Evolutionary conservation across 2,113 vertebrate genomes (phyloP), one percentile per base, ranked within the genome.

Genomic region (Salvelinus namaycush): DNA sequence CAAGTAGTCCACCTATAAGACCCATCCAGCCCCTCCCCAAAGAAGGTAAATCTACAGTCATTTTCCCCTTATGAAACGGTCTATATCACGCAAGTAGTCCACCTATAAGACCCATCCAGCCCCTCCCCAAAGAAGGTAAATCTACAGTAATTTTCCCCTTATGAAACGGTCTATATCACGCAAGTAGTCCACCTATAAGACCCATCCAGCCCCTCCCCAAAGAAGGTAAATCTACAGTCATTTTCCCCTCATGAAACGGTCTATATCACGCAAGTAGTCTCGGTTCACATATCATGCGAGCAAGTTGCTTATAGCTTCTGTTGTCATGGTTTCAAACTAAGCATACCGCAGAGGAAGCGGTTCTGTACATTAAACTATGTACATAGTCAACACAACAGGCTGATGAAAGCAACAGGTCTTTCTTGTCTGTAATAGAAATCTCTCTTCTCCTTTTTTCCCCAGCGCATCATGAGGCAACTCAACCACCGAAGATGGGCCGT

Each of bases 121-220:
- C 74, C 0, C 80, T 76, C 49, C 72, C 86, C 22, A 92, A 89
- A 89, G 91, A 92, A 48, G 69, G 91, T 92, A 84, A 79, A 86
- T 51, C 66, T 27, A 9, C 20, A 66, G 4, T 34, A 0, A 26
- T 26, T 26, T 26, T 26, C 26, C 26, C 26, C 26, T 26, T 1
- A 26, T 26, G 26, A 26, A 26, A 26, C 26, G 26, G 26, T 26
- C 26, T 26, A 26, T 26, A 26, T 26, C 26, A 6, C 34, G 1
- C 39, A 44, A 44, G 39, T 44, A 11, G 95, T 68, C 92, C 78
- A 1, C 92, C 0, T 3, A 9, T 9, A 34, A 92, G 95, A 81
- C 77, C 89, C 4, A 70, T 68, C 31, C 89, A 89, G 48, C 34
- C 74, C 0, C 80, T 76, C 49, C 72, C 86, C 22, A 92, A 89